phyloP scores from a whole-genome alignment of 2,888 invertebrate species.

The Heliconius aoede region DNA sequence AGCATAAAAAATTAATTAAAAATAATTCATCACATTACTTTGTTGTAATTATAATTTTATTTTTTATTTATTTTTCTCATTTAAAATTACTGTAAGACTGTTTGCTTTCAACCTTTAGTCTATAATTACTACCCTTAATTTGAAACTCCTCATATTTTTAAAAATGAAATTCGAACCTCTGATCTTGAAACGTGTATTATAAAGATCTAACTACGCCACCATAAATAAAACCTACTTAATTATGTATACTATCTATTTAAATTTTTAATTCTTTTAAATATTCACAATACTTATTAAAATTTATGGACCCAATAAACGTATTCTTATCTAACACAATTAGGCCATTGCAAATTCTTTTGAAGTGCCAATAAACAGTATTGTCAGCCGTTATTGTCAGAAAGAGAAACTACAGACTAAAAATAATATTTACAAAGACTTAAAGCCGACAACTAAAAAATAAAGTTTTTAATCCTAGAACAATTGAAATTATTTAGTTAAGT shows the following conservation, averaged over 20 bases:
- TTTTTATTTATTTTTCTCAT: neutral
- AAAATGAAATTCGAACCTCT: neutral
- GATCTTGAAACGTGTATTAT: neutral
- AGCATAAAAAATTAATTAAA: neutral
- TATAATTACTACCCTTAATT: no score
- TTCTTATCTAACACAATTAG: neutral
- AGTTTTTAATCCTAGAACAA: no score
- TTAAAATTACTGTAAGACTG: neutral
- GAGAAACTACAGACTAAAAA: neutral
- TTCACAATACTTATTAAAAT: neutral
- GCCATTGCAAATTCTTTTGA: neutral
- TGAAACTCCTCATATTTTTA: neutral
- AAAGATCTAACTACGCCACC: neutral
- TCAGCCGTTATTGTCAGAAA: neutral
- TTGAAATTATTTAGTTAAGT: neutral
- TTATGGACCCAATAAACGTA: neutral
- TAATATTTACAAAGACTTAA: no score
- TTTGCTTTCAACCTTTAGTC: neutral
- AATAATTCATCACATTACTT: neutral
- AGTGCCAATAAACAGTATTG: neutral
- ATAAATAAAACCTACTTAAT: neutral
- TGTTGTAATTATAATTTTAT: neutral
- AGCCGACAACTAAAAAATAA: no score
- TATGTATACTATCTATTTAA: neutral
- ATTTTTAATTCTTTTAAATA: neutral